Evolutionary conservation across 2,113 vertebrate genomes (phyloP).

Genomic region (Ptilonorhynchus violaceus): DNA sequence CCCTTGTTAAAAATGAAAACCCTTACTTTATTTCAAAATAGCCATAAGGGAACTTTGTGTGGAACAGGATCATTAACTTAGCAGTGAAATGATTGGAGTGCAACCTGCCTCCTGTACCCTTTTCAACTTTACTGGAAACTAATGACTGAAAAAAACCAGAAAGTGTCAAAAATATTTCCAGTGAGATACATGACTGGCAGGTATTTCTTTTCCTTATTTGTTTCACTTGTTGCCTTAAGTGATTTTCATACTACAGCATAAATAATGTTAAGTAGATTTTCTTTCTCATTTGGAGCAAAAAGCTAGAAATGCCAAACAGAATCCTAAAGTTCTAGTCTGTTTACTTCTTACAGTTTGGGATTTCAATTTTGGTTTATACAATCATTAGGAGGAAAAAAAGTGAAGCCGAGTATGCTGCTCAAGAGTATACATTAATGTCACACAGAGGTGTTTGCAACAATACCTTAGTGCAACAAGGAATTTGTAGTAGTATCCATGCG

Average conservation of each 20-base stretch:
- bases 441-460: not conserved
- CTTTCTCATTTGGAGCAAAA: constrained; percentile 5
- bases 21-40: not conserved
- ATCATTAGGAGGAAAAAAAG: not conserved
- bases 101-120: not conserved
- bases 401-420: not conserved
- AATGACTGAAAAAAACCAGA: not conserved
- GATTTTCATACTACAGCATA: not conserved
- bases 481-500: not conserved
- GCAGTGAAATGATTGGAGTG: not conserved
- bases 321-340: not conserved
- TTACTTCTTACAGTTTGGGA: not conserved
- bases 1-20: not conserved
- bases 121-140: not conserved
- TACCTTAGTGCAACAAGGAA: not conserved
- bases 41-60: not conserved
- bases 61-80: not conserved
- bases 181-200: not conserved
- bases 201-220: not conserved
- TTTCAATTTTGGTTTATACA: not conserved
- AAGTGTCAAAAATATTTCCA: not conserved
- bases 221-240: constrained; percentile 22
- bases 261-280: constrained; percentile 1
- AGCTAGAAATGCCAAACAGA: constrained; percentile 17
- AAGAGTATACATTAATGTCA: not conserved